Percentiles rank a stretch among this genome's conserved stretches.
Conservation (phyloP, 92 coral and sea anemone species). For the Nematostella vectensis region DNA sequence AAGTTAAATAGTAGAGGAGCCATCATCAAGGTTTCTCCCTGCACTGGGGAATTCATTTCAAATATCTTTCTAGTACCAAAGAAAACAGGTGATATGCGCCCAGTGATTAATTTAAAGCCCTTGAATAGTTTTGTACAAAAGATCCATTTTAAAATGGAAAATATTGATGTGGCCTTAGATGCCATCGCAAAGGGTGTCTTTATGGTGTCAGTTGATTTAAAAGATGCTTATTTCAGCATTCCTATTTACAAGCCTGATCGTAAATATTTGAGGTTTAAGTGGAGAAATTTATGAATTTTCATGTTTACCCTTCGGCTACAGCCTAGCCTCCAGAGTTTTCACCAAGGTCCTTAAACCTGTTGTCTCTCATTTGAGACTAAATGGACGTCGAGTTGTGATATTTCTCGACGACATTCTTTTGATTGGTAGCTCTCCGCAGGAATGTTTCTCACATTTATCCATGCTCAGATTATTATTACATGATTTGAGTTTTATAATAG, state of each 20-base stretch:
- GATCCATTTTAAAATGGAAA: too few species aligned
- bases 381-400: constrained; percentile 17
- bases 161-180: constrained; percentile 36
- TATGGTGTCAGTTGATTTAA: too few species aligned
- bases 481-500: constrained; percentile 2
- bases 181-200: constrained; percentile 1
- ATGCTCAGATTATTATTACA: not conserved
- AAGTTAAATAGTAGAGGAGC: constrained; percentile 2
- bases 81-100: constrained; percentile 25
- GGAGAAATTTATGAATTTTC: not conserved
- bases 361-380: constrained; percentile 12
- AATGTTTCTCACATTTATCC: constrained; percentile 12
- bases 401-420: constrained; percentile 27
- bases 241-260: constrained; percentile 32
- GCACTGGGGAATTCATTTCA: not conserved
- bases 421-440: constrained; percentile 5
- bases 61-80: constrained; percentile 28
- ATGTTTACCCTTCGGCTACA: not conserved
- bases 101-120: constrained; percentile 28
- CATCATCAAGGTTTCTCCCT: not conserved
- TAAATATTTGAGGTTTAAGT: constrained; percentile 10
- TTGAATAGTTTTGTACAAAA: constrained; percentile 30
- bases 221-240: too few species aligned
- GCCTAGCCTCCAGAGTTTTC: not conserved
- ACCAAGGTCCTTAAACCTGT: not conserved